These are phyloP conservation scores for Camelus dromedarius DNA, from an alignment of 2,113 vertebrate genomes.

Conservation along the genomic window DNA sequence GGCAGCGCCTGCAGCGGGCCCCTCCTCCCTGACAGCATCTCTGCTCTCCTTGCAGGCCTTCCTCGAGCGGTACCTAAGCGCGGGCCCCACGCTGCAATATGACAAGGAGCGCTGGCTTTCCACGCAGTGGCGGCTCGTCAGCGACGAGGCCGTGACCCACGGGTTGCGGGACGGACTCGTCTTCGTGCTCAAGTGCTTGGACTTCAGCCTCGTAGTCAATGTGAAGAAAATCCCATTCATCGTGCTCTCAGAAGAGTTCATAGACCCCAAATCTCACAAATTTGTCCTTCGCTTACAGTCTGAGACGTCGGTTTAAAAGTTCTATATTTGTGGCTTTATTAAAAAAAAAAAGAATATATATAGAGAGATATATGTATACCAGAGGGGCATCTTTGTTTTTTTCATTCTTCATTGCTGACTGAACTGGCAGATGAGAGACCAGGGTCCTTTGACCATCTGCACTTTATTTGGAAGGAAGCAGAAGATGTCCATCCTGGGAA, in stretches of 20 bases:
- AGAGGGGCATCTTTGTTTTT: constrained; percentile 76
- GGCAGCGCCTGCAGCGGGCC: rapidly evolving
- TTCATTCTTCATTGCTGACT: constrained; percentile 82
- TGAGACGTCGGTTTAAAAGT: constrained; percentile 88
- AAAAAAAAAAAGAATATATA: constrained; percentile 30
- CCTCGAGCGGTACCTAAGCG: constrained; percentile 89
- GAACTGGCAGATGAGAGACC: constrained; percentile 86
- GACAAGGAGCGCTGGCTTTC: constrained; percentile 89
- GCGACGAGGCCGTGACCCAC: constrained; percentile 89
- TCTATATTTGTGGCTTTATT: constrained; percentile 71
- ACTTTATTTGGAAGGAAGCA: constrained; percentile 87
- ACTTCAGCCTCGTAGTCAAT: constrained; percentile 90
- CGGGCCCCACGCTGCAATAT: constrained; percentile 89
- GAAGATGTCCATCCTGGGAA: neutral
- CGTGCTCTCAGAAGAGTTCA: constrained; percentile 90
- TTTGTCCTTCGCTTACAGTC: constrained; percentile 90
- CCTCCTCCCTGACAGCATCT: neutral
- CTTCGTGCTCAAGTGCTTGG: constrained; percentile 90
- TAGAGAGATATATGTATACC: neutral
- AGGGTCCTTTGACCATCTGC: constrained; percentile 88
- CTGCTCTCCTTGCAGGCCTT: constrained; percentile 86
- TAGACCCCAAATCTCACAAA: constrained; percentile 91
- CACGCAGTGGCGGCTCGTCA: constrained; percentile 89
- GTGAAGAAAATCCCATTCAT: constrained; percentile 92
- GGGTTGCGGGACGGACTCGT: constrained; percentile 86